These are phyloP conservation scores for Gryllus longicercus DNA, from an alignment of 2,888 invertebrate genomes.

Conservation along the genomic window DNA sequence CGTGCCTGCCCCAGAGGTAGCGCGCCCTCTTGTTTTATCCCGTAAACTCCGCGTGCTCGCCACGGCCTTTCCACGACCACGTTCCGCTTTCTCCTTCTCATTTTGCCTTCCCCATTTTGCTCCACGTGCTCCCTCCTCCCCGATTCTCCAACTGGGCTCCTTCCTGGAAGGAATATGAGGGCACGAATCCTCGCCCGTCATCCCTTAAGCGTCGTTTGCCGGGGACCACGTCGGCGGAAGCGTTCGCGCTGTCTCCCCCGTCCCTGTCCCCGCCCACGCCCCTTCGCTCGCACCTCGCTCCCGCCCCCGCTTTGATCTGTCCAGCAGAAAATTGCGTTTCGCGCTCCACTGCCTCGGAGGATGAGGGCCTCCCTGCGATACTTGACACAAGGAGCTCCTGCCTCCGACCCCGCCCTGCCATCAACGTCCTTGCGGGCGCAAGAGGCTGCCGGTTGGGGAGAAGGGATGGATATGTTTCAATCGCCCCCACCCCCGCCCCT, in stretches of 20 bases:
- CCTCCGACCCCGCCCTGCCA: neutral
- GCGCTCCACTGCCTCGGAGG: neutral
- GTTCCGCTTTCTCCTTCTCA: neutral
- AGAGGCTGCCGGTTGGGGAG: too few species aligned
- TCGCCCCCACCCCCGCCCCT: too few species aligned
- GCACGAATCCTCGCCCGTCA: neutral
- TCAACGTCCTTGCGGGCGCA: neutral
- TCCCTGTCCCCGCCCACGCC: neutral
- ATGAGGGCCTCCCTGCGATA: neutral
- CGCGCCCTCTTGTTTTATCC: too few species aligned
- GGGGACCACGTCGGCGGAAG: neutral
- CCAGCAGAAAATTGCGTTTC: constrained; percentile 8
- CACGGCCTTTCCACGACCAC: neutral
- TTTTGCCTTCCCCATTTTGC: neutral
- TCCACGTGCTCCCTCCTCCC: neutral
- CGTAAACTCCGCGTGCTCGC: too few species aligned
- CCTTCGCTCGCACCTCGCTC: neutral
- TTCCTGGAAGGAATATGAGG: neutral
- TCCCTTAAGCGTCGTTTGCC: constrained; percentile 1
- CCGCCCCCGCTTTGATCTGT: neutral
- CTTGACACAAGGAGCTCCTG: neutral
- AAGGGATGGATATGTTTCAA: too few species aligned
- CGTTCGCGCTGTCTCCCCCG: neutral
- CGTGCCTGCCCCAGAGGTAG: too few species aligned
- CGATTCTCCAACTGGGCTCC: neutral